Evolutionary conservation across 2,888 invertebrate species (phyloP), one percentile per base, ranked within the genome.

Genomic region (Hedychridium roseum): DNA sequence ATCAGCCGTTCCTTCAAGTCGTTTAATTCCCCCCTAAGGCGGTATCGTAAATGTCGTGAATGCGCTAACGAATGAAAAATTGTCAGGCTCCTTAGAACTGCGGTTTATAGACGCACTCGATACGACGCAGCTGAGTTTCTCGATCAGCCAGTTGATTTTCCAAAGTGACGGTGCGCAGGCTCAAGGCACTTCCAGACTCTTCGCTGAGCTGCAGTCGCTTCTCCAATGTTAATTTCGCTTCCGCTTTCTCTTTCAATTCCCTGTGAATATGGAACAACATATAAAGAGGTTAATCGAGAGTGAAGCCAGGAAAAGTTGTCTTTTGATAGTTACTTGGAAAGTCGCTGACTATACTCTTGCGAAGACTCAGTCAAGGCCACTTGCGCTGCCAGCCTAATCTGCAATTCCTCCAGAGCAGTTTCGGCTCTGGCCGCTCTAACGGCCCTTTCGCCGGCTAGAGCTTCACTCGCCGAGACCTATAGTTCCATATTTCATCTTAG

Each of bases 1-100:
- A 66, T 26, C 18, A 73, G 5, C 17, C 64, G 70, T 27, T 74
- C 75, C 26, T 57, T 66, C 16, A 77, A 54, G 7, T 74, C 72
- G 6, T 54, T 66, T 28, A 76, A 38, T 57, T 75, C 66, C 41
- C 36, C 40, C 53, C 74, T 66, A 35, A 9, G 3, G 12, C 14
- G n/a, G n/a, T n/a, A n/a, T n/a, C n/a, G n/a, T n/a, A n/a, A n/a
- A n/a, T n/a, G n/a, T n/a, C n/a, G n/a, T n/a, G n/a, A n/a, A n/a
- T n/a, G n/a, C n/a, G n/a, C n/a, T n/a, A n/a, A n/a, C n/a, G n/a
- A n/a, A 20, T 9, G 5, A 38, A 2, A 11, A 16, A 42, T 15
- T 32, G 32, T 35, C 32, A 9, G 7, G 12, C 15, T 12, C 14
- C 62, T 64, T 57, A 75, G 77, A 69, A 30, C 44, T 71, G 73